Base-by-base conservation (phyloP, 2,113 vertebrate genomes). In the Caretta caretta region DNA sequence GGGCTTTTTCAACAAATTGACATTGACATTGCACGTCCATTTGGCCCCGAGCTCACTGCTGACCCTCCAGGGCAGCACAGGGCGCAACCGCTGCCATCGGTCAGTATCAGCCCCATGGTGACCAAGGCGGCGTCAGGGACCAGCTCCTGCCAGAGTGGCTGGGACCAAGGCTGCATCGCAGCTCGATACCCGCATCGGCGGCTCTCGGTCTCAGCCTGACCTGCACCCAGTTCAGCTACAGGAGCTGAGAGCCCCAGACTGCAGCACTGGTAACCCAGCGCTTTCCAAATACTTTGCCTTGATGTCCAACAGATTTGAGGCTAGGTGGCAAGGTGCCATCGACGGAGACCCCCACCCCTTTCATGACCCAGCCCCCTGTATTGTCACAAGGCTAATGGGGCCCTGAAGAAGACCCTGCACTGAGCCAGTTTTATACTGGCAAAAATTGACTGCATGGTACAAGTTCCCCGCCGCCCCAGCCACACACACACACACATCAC, bases 181-280 rank as follows among this genome's bases (percentile, higher is more conserved):
- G 59, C 3, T 16, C 3, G 13, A 35, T 1, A 31, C 59, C 29
- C 7, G 13, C 14, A 1, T 7, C n/a, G 69, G n/a, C 69, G 8
- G n/a, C 65, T 20, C 14, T 13, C 8, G 19, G 65, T 6, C 14
- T 2, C 65, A 72, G 69, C n/a, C 9, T 19, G n/a, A 75, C 59
- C 29, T 16, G 59, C 29, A 13, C 59, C 29, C 13, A 3, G 29
- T 29, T 17, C 59, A 35, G 31, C 59, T 10, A 12, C 69, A 24
- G 35, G 8, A 20, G 6, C 19, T 1, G 69, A 42, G 69, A 17
- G 35, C 8, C 69, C n/a, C 20, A 38, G n/a, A 72, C 69, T 35
- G 69, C 19, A 75, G 9, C 38, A 24, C 19, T 42, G 69, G n/a
- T 3, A 42, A 22, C 69, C 9, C 10, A 5, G 19, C 8, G 5